Base-by-base conservation (phyloP, 1,140 invertebrate genomes). In the Drosophila mojavensis region DNA sequence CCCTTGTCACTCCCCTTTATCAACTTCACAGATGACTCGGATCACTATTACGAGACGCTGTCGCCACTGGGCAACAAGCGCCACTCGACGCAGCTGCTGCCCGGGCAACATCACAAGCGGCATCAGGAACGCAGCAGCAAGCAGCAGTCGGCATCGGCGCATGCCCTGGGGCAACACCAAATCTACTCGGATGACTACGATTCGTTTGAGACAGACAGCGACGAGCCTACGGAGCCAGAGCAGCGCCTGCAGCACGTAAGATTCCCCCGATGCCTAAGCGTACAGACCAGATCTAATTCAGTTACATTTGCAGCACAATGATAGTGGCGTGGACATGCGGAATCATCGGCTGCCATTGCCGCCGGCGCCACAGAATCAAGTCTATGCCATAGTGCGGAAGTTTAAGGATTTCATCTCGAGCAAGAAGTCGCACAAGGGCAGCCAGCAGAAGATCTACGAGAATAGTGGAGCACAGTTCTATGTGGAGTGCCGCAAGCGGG, bases 151-250 rank as follows among this genome's bases (percentile, higher is more conserved):
- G 67, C 65, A 0, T 91, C 90, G 7, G 82, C 86, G 4, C 90
- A 79, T 54, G 71, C 75, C 1, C 33, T 90, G 47, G 90, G 90
- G 3, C 72, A 88, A 41, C 84, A 77, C 10, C 59, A 80, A 11
- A 53, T 51, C 30, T 73, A 79, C 26, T 91, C 90, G 15, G 94
- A 94, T 60, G 94, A 94, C 80, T 94, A 94, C 75, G 94, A 95
- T 78, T 95, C 94, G 24, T 95, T 95, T 75, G 94, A 95, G 71
- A 94, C 94, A 66, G 94, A 95, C 59, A 91, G 90, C 36, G 93
- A 93, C 48, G 94, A 95, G n/a, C 81, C 93, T 5, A 45, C 51
- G 4, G 94, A 95, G 26, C 91, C 92, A 0, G 94, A 94, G 51
- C 92, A 93, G 65, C 71, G 72, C n/a, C 53, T 78, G 10, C 75